These are phyloP conservation scores for Scomber colias DNA, from an alignment of 2,113 vertebrate genomes.

Conservation along the genomic window DNA sequence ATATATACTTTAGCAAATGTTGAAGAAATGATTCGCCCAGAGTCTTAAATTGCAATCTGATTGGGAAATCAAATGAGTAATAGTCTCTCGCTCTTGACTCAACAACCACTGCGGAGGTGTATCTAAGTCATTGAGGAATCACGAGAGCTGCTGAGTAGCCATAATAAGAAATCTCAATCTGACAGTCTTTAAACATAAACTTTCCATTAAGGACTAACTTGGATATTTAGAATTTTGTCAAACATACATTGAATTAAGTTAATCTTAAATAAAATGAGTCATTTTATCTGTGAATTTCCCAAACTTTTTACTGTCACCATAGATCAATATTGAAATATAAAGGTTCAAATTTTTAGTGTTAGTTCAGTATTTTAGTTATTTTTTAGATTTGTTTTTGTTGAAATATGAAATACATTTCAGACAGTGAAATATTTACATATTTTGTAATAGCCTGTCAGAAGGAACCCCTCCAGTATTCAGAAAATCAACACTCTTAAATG, in stretches of 20 bases:
- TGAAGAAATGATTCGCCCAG: background rate
- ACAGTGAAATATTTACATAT: background rate
- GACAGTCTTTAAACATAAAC: too few relatives aligned
- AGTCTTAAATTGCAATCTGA: background rate
- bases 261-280: too few relatives aligned
- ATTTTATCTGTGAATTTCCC: background rate
- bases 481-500: conserved; percentile 25
- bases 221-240: too few relatives aligned
- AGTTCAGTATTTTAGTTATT: too few relatives aligned
- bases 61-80: background rate
- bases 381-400: too few relatives aligned
- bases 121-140: background rate
- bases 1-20: background rate
- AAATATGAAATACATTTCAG: background rate
- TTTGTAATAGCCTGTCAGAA: background rate
- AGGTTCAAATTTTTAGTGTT: too few relatives aligned
- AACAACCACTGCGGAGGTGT: background rate
- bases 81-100: background rate
- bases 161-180: too few relatives aligned
- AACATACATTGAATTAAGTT: too few relatives aligned
- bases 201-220: too few relatives aligned
- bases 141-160: too few relatives aligned
- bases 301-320: background rate
- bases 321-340: background rate
- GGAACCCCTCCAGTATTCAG: background rate